Conservation (phyloP, 2,888 invertebrate genomes). For the Glyphotaelius pellucidus region DNA sequence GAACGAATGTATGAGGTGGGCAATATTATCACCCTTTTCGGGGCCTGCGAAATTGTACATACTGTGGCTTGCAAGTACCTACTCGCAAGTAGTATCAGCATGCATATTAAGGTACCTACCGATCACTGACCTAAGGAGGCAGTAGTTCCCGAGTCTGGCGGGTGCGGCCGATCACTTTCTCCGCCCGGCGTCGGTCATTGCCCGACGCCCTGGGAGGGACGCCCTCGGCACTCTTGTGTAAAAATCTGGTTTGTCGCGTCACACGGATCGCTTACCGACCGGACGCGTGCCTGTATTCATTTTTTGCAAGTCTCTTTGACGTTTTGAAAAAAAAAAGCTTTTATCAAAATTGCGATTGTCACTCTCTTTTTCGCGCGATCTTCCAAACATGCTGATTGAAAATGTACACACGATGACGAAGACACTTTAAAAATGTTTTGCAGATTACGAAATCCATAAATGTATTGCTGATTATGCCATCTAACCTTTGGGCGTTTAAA, state of each 20-base stretch:
- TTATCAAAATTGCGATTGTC: not conserved
- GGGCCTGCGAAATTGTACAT: not conserved
- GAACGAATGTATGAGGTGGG: not conserved
- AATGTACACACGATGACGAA: not conserved
- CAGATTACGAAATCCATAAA: not conserved
- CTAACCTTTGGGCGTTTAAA: not conserved
- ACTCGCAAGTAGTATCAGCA: not conserved
- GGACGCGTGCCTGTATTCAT: constrained; percentile 20
- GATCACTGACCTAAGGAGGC: not conserved
- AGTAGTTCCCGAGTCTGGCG: not conserved
- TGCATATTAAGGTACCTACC: not conserved
- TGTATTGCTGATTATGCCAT: not conserved
- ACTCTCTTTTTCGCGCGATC: not conserved
- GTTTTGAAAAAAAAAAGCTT: not conserved
- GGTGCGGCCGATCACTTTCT: constrained; percentile 41
- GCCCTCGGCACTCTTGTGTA: constrained; percentile 18
- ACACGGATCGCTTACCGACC: not conserved
- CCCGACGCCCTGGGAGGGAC: constrained; percentile 35
- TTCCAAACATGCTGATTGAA: not conserved
- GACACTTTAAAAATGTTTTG: not conserved
- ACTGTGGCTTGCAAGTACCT: not conserved
- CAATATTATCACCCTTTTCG: not conserved
- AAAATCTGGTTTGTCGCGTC: constrained; percentile 31
- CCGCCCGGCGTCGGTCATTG: constrained; percentile 31
- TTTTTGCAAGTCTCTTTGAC: constrained; percentile 31